phyloP scores from a whole-genome alignment of 2,888 invertebrate genomes.

The Sinohyriopsis cumingii region DNA sequence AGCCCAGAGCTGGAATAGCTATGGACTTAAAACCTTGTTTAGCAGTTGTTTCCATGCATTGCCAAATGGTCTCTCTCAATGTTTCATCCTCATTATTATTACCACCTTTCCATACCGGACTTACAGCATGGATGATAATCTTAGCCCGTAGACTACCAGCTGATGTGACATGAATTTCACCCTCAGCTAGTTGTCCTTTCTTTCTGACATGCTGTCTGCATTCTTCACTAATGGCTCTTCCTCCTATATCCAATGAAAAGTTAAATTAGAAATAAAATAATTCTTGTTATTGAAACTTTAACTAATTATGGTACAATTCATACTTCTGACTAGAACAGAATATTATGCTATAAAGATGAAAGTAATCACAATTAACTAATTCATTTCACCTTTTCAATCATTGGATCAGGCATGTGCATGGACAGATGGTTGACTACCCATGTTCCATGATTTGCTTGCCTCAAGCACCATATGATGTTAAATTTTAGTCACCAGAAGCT shows the following conservation, averaged over 20 bases:
- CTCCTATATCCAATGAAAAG: constrained; percentile 30
- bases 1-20: constrained; percentile 57
- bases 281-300: no score
- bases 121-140: constrained; percentile 35
- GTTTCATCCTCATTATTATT: constrained; percentile 27
- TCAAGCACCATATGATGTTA: no score
- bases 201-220: constrained; percentile 32
- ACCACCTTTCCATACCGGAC: constrained; percentile 37
- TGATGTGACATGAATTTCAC: constrained; percentile 23
- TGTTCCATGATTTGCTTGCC: no score
- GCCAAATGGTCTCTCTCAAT: constrained; percentile 26
- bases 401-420: no score
- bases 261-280: no score
- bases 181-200: constrained; percentile 27
- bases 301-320: no score
- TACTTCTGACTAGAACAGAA: no score
- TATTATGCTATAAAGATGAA: no score
- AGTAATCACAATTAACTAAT: no score
- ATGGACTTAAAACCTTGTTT: constrained; percentile 28
- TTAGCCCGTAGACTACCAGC: constrained; percentile 33
- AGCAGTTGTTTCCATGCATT: constrained; percentile 27
- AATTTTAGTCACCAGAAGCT: no score
- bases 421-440: no score
- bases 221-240: constrained; percentile 41
- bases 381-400: no score